These are phyloP conservation scores for Saguinus oedipus DNA, from an alignment of 2,797 vertebrate genomes.

Conservation along the genomic window DNA sequence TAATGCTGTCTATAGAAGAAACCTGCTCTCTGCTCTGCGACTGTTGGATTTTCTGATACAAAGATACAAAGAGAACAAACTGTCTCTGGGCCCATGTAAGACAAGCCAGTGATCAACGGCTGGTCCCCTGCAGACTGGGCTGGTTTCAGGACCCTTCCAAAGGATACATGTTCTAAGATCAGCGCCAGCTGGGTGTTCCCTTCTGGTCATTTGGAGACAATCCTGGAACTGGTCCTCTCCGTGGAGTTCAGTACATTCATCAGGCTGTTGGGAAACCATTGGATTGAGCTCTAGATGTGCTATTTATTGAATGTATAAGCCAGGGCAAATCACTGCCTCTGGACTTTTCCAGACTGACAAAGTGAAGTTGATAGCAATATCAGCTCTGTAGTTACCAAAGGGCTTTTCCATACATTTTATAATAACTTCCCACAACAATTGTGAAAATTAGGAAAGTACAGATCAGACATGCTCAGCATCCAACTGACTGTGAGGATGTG, in stretches of 20 bases:
- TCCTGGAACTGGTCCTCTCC: neutral
- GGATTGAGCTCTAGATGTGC: neutral
- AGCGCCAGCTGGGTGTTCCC: neutral
- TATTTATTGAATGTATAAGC: neutral
- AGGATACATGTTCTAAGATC: neutral
- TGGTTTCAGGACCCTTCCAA: neutral
- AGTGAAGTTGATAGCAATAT: neutral
- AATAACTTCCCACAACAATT: neutral
- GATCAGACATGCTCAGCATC: neutral
- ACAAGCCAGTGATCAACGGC: neutral
- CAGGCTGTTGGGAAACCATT: neutral
- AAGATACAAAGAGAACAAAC: neutral
- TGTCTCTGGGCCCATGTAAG: neutral
- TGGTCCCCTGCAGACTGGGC: neutral
- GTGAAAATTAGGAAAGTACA: neutral
- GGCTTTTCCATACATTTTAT: neutral
- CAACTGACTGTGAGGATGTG: neutral
- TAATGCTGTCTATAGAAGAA: constrained; percentile 56
- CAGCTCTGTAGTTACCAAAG: neutral
- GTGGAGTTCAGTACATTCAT: neutral
- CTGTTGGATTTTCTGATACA: neutral
- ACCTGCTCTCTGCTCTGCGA: neutral
- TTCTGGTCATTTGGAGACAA: neutral
- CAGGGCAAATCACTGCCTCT: neutral
- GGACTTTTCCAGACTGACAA: neutral